phyloP scores from a whole-genome alignment of 2,113 vertebrate genomes.

The Gambusia affinis region DNA sequence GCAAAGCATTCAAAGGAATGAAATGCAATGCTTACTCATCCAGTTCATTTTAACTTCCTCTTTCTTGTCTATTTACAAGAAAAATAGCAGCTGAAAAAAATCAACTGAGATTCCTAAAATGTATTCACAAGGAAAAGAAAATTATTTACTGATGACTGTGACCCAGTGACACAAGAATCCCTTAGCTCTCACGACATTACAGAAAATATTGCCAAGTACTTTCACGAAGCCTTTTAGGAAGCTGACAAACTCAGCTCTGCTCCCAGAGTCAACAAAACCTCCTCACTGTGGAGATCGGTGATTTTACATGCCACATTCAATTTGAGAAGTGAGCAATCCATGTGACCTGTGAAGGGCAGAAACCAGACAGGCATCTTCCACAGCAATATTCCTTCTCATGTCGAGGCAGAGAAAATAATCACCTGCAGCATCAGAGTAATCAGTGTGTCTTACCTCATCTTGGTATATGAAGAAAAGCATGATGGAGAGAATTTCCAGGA shows the following conservation, averaged over 20 bases:
- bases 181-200: background rate
- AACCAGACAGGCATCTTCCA: background rate
- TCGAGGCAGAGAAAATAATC: constrained; percentile 10
- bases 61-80: constrained; percentile 35
- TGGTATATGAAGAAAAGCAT: constrained; percentile 96
- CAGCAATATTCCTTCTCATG: background rate
- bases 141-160: background rate
- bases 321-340: constrained; percentile 13
- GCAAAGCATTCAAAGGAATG: background rate
- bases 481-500: constrained; percentile 90
- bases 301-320: constrained; percentile 9
- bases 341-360: constrained; percentile 6
- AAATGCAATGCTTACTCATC: constrained; percentile 11
- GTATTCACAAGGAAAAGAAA: constrained; percentile 34
- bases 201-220: background rate
- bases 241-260: background rate
- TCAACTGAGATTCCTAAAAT: constrained; percentile 28
- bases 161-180: background rate
- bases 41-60: background rate
- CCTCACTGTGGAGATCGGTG: background rate
- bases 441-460: constrained; percentile 86
- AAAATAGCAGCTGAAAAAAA: constrained; percentile 35
- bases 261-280: constrained; percentile 21
- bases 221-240: constrained; percentile 22
- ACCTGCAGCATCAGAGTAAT: constrained; percentile 6